Base-by-base conservation (phyloP, 53 echinoderm and acorn worm genomes). In the Zoroaster sp. region DNA sequence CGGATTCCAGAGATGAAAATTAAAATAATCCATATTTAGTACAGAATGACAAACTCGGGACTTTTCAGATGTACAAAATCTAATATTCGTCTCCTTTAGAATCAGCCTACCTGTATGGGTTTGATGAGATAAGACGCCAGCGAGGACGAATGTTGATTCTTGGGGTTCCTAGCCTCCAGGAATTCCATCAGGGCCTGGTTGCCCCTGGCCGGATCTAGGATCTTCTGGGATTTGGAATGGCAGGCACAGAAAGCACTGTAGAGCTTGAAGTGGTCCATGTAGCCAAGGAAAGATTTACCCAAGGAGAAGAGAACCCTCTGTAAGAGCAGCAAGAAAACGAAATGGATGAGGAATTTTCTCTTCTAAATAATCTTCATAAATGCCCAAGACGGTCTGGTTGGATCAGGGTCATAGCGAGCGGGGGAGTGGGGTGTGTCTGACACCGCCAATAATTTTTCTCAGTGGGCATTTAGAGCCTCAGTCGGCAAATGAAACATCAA, bases 181-280 rank as follows among this genome's bases (percentile, higher is more conserved):
- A 97, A 97, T 40, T 95, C 94, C 91, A 92, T 94, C 77, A 97
- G 83, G 49, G 95, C 94, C 54, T 76, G 54, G 80, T 95, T 95
- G 13, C 94, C 94, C 78, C 92, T 88, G 69, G 90, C 92, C 1
- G 98, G 95, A 44, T 97, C 93, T 46, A 97, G 89, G 86, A 97
- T 97, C 95, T 95, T 95, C 78, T 97, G 98, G 38, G 98, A 90
- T 38, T 93, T 87, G 40, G 94, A 94, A 90, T 97, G 98, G 72
- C 98, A 95, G 39, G 98, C 98, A 36, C 98, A 97, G 91, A 97
- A 97, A 15, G 98, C 87, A 69, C 98, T 97, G 89, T 97, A 97
- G 41, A 97, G 91, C 87, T 97, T 97, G 87, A 97, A 97, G 88
- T 97, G 93, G 72, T 97, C 98, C 98, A 97, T 95, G 91, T 97